Base-by-base conservation (phyloP, 1,140 invertebrate genomes). In the Nixonia krombeini region DNA sequence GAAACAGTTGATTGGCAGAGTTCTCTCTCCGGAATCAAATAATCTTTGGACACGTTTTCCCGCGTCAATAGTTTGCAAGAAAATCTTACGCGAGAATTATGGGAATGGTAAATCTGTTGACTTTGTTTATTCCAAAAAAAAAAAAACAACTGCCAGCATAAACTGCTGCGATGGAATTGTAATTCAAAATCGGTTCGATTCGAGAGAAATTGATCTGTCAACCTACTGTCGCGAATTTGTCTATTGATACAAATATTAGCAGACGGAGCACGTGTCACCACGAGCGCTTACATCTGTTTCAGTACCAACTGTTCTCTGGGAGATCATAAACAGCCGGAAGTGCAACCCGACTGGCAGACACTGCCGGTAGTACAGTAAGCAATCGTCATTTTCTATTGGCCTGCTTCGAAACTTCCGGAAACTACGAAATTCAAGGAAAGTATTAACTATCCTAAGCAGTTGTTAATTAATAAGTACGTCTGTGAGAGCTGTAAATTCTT, bases 221-320 rank as follows among this genome's bases (percentile, higher is more conserved):
- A n/a, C n/a, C n/a, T n/a, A n/a, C n/a, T n/a, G n/a, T n/a, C n/a
- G n/a, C n/a, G n/a, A n/a, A n/a, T n/a, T n/a, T n/a, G n/a, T n/a
- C n/a, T n/a, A n/a, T n/a, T n/a, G n/a, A n/a, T n/a, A n/a, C n/a
- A n/a, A n/a, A n/a, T n/a, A n/a, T n/a, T n/a, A n/a, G n/a, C 21
- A 21, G 6, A 3, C 2, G 6, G 21, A 21, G 2, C 13, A 12
- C 53, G 41, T 70, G 25, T 47, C 58, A 53, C 16, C 31, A 7
- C 26, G 15, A 29, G 50, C 21, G 49, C 29, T 51, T 17, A 65
- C 23, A 29, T 73, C 57, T 86, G 81, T 92, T 91, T 73, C 90
- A 92, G 91, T 91, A 90, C 84, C 90, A 91, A 85, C 87, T 92
- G 84, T 91, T 76, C 74, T 70, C 72, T 71, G 70, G 70, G 74